phyloP scores from a whole-genome alignment of 2,888 invertebrate genomes.

The Catotricha subobsoleta region DNA sequence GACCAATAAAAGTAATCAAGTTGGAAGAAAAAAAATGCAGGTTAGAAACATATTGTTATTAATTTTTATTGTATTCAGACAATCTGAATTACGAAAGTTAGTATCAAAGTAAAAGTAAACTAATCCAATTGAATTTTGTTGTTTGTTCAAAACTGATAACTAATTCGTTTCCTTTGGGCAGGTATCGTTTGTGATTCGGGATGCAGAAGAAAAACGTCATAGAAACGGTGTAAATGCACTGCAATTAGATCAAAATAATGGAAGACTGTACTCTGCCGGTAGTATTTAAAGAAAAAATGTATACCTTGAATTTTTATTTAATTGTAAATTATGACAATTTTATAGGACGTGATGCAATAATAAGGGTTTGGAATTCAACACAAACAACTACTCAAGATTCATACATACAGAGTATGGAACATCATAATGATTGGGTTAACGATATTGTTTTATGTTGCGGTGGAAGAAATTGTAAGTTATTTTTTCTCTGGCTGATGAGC shows the following conservation, averaged over 20 bases:
- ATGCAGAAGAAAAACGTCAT: conserved; percentile 85
- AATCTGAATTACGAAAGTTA: too few relatives aligned
- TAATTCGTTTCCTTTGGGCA: conserved; percentile 27
- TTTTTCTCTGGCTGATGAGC: too few relatives aligned
- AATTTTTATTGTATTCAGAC: background rate
- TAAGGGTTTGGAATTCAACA: conserved; percentile 72
- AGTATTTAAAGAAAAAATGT: too few relatives aligned
- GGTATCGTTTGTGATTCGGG: conserved; percentile 96
- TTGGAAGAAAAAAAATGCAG: conserved; percentile 36
- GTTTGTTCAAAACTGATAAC: background rate
- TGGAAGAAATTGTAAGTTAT: conserved; percentile 68
- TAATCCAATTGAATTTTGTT: background rate
- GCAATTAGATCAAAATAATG: conserved; percentile 74
- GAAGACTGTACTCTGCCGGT: conserved; percentile 77
- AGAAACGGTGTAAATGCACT: conserved; percentile 91
- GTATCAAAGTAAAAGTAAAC: too few relatives aligned
- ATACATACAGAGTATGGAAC: conserved; percentile 94
- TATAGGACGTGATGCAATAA: conserved; percentile 82
- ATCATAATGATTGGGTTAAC: conserved; percentile 99
- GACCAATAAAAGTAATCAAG: conserved; percentile 31
- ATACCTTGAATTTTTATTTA: background rate
- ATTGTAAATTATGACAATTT: background rate
- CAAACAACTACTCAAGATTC: conserved; percentile 41
- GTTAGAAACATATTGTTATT: conserved; percentile 16
- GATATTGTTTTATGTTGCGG: conserved; percentile 96